Evolutionary conservation across 2,113 vertebrate species (phyloP).

Genomic region (Cheilinus undulatus): DNA sequence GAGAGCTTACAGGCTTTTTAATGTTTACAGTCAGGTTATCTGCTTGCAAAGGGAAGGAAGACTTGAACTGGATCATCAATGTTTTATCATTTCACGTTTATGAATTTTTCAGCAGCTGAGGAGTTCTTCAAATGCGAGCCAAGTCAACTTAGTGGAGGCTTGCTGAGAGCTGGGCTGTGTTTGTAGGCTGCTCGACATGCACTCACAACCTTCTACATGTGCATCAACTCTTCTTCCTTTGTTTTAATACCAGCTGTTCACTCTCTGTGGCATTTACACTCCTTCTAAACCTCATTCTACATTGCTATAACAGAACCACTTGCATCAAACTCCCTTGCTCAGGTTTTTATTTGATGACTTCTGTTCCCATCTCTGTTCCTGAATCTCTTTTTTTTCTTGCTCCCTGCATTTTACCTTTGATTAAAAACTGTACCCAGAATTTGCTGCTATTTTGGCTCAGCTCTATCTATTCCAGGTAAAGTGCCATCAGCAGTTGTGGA

Average conservation of each 20-base stretch:
- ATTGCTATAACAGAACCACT: constrained; percentile 2
- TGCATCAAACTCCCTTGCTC: background rate
- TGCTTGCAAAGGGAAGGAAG: constrained; percentile 40
- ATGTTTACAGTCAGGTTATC: constrained; percentile 53
- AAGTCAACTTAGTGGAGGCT: constrained; percentile 48
- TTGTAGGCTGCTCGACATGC: constrained; percentile 57
- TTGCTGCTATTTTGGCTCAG: background rate
- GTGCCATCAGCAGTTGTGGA: constrained; percentile 1
- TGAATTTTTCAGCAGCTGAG: constrained; percentile 71
- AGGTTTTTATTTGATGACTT: constrained; percentile 21
- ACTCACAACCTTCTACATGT: constrained; percentile 33
- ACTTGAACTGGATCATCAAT: constrained; percentile 67
- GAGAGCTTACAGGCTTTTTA: constrained; percentile 9
- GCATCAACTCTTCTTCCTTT: constrained; percentile 30
- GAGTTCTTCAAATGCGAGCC: constrained; percentile 67
- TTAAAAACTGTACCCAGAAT: constrained; percentile 7
- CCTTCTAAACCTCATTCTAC: constrained; percentile 5
- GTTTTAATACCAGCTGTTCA: constrained; percentile 18
- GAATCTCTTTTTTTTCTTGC: background rate
- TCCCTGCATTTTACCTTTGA: constrained; percentile 22
- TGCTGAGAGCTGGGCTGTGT: constrained; percentile 58
- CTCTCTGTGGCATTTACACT: constrained; percentile 12
- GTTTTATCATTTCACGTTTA: constrained; percentile 69
- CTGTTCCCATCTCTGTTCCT: background rate
- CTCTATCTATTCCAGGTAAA: constrained; percentile 3